Percentiles rank a stretch among this genome's conserved stretches.
phyloP scores from a whole-genome alignment of 2,888 invertebrate species.

The Morpho helenor region DNA sequence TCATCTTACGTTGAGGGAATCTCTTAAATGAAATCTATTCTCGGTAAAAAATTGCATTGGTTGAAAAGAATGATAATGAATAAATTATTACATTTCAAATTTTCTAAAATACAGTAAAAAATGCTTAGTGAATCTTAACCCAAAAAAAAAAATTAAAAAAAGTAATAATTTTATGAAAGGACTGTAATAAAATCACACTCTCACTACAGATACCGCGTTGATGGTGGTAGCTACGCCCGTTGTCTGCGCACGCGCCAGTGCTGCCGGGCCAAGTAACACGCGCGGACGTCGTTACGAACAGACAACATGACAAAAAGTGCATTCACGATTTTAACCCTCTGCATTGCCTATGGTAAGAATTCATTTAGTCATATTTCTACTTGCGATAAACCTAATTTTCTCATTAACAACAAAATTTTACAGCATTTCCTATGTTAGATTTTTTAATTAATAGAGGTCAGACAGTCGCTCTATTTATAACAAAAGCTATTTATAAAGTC shows the following conservation, averaged over 20 bases:
- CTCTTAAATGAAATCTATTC: no score
- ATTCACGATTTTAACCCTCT: conserved; percentile 53
- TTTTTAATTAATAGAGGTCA: conserved; percentile 4
- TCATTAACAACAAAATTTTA: background rate
- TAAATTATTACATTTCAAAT: no score
- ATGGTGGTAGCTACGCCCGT: conserved; percentile 38
- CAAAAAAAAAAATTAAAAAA: no score
- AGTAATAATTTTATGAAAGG: background rate
- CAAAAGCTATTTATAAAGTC: conserved; percentile 3
- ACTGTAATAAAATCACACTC: conserved; percentile 23
- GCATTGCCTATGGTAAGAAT: conserved; percentile 62
- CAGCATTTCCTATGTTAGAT: no score
- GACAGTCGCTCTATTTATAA: conserved; percentile 3
- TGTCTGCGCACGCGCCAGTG: conserved; percentile 54
- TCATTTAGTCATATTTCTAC: background rate
- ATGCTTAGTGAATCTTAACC: background rate
- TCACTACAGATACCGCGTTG: conserved; percentile 46
- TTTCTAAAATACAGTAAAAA: no score
- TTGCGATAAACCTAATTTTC: background rate
- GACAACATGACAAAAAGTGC: conserved; percentile 56
- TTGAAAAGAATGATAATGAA: no score
- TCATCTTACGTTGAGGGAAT: no score
- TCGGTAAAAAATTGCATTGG: no score
- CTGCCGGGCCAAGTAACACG: conserved; percentile 53
- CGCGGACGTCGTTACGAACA: conserved; percentile 56